phyloP scores from a whole-genome alignment of 1,140 invertebrate species.

The Manduca sexta region DNA sequence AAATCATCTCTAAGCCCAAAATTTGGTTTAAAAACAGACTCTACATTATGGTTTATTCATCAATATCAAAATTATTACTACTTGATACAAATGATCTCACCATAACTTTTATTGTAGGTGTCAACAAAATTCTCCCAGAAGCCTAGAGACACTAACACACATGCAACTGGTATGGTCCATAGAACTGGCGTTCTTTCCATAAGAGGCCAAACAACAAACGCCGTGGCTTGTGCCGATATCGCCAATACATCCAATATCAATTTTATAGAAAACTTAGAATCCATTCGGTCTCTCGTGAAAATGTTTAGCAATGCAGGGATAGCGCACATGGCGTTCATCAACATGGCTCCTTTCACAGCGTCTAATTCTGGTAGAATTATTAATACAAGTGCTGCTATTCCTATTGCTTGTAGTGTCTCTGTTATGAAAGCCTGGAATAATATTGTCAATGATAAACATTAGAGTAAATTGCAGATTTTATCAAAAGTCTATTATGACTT shows the following conservation, averaged over 20 bases:
- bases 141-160: slow-evolving; percentile 89
- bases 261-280: slow-evolving; percentile 82
- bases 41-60: too few species aligned
- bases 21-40: too few species aligned
- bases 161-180: slow-evolving; percentile 87
- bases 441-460: neutral
- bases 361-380: slow-evolving; percentile 91
- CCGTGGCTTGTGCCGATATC: slow-evolving; percentile 87
- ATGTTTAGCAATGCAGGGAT: slow-evolving; percentile 82
- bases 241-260: slow-evolving; percentile 86
- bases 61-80: neutral
- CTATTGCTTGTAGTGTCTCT: slow-evolving; percentile 91
- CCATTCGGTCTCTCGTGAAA: slow-evolving; percentile 83
- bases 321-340: slow-evolving; percentile 94
- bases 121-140: slow-evolving; percentile 98
- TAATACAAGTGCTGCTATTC: slow-evolving; percentile 87
- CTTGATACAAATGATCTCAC: slow-evolving; percentile 16
- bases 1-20: too few species aligned
- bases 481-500: too few species aligned
- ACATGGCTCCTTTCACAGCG: slow-evolving; percentile 92
- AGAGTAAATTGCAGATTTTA: neutral
- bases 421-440: slow-evolving; percentile 79
- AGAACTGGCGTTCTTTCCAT: slow-evolving; percentile 77
- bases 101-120: slow-evolving; percentile 28
- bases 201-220: slow-evolving; percentile 92